Base-by-base conservation (phyloP, 2,888 invertebrate species). In the Oscheius sp. region DNA sequence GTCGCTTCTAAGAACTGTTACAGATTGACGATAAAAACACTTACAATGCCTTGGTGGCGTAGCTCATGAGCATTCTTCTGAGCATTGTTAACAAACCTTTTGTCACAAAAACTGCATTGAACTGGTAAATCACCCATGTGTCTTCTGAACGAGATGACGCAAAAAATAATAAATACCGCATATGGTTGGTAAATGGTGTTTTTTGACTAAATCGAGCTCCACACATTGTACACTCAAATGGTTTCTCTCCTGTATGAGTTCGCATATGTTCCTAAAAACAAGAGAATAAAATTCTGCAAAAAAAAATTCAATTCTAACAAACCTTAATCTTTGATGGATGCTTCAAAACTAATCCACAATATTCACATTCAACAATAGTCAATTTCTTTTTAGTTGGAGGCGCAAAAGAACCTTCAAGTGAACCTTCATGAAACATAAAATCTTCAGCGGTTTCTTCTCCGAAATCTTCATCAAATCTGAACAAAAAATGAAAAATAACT, bases 241-340 rank as follows among this genome's bases (percentile, higher is more conserved):
- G 82, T 20, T 72, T 72, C 64, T 82, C 82, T 8, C 82, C 81
- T 9, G 82, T 80, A 64, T 82, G 82, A 20, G 80, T 82, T 49
- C 81, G 56, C 77, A 81, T 77, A 61, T 82, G 82, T 6, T 79
- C 82, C 71, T 78, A 41, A 20, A 74, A 41, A 14, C 1, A 30
- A 26, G 45, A 51, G n/a, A 28, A 24, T 30, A 5, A 50, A 50
- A 24, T n/a, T n/a, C 54, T 14, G 9, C 38, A 50, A 28, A 26
- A 30, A 33, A 24, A 20, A 57, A 14, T 17, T 30, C 14, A 22
- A 26, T n/a, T 12, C 9, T 26, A 4, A 24, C 66, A 1, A 56
- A 75, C 72, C 57, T 66, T 61, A 9, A 82, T 81, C 54, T 78
- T 80, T 5, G 78, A 78, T 8, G 81, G 82, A 67, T 78, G 70